Base-by-base conservation (phyloP, 2,888 invertebrate genomes). In the Ametastegia equiseti region DNA sequence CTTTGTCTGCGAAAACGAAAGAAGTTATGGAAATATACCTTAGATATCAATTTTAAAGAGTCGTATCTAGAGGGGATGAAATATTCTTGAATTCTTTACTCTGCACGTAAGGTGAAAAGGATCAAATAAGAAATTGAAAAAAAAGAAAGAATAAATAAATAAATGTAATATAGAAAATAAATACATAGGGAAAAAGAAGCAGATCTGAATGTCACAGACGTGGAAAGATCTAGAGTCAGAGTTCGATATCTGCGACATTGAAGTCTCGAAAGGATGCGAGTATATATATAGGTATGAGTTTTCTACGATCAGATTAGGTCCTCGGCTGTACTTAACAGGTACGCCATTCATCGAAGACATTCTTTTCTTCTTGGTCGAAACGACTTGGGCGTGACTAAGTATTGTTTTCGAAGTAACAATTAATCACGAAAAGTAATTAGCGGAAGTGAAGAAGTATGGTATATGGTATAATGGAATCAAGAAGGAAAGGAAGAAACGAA, bases 341-440 rank as follows among this genome's bases (percentile, higher is more conserved):
- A n/a, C n/a, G n/a, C n/a, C 36, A 65, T 65, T 65, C 63, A 65
- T 33, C 33, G 63, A 36, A 36, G 5, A 7, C 33, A 5, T 3
- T 0, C 4, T n/a, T 2, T 7, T 1, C 54, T 54, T 54, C 23
- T 54, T n/a, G n/a, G n/a, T n/a, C n/a, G 23, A 54, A 54, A 54
- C 63, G 63, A 65, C 36, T 65, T n/a, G n/a, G 13, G 23, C 63
- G 36, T 65, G 30, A 65, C 36, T 65, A 36, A 65, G 63, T 65
- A 65, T 65, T 65, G 63, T 65, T 65, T 65, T 65, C 65, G 36
- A 57, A 65, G 69, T 80, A 69, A 80, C 81, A 73, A 84, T 82
- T 80, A 81, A 83, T 81, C 83, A 81, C 63, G 60, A 75, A 63
- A 60, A 54, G 81, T 81, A 84, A 83, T 81, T 83, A 82, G 80